Base-by-base conservation (phyloP, 2,888 invertebrate genomes). In the Villa cingulata region DNA sequence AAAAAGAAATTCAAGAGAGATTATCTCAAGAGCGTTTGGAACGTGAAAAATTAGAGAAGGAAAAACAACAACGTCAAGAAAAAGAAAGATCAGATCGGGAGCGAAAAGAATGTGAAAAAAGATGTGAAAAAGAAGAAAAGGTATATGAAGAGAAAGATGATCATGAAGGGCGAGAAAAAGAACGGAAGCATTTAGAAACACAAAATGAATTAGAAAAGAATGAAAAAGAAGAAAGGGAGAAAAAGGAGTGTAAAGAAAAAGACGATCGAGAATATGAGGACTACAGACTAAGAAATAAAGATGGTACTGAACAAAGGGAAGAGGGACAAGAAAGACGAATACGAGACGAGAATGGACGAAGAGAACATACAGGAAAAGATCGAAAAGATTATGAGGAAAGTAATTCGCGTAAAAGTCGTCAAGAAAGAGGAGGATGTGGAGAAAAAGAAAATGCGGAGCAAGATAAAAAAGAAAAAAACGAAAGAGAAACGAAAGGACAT, bases 91-190 rank as follows among this genome's bases (percentile, higher is more conserved):
- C 59, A 39, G 59, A 59, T 32, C 53, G 56, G 7, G 60, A 61
- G 37, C 54, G 58, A 12, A 38, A 39, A 15, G 51, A 51, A 29
- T 47, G 49, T 29, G 51, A 51, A 29, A 61, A 52, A 55, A 20
- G 56, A 54, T 63, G 62, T 43, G 65, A 54, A 57, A 60, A 54
- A 62, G 65, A 53, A 60, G 64, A 51, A 56, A 53, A 52, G 50
- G 59, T 54, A 56, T 59, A 59, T 54, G 59, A 62, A 55, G 63
- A 56, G 51, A 61, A 60, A 27, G 61, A 65, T 48, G 64, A 68
- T 43, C 54, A 57, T 49, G 60, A 63, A 47, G 59, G 62, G 18
- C 59, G 60, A 52, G 56, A 60, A 46, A 53, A 55, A 55, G 55
- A 52, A 45, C 49, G 51, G 54, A 55, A 57, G 54, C 48, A 57